Conservation (phyloP, 92 coral and sea anemone genomes). For the Epizoanthus scotinus region DNA sequence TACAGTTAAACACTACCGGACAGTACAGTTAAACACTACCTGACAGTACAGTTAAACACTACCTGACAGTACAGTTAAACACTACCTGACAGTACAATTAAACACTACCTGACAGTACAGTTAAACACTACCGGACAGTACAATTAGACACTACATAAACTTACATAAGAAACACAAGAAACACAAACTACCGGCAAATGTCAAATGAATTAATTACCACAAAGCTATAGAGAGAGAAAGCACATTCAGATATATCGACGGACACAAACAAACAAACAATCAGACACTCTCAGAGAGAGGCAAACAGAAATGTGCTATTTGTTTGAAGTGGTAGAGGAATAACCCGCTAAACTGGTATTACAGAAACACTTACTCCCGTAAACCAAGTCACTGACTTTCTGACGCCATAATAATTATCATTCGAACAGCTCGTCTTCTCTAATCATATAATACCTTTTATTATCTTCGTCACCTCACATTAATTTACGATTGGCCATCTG, state of each 20-base stretch:
- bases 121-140: no score
- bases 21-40: no score
- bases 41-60: no score
- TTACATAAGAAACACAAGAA: no score
- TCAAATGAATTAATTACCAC: no score
- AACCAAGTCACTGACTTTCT: not conserved
- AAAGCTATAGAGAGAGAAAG: not conserved
- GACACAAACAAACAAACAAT: not conserved
- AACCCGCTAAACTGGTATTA: not conserved
- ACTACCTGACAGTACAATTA: no score
- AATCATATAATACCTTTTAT: not conserved
- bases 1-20: no score
- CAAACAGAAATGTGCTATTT: not conserved
- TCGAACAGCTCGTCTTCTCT: constrained; percentile 4
- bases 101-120: no score
- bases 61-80: no score
- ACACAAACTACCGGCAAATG: no score
- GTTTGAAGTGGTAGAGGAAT: no score
- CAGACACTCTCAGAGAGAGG: not conserved
- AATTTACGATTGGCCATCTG: constrained; percentile 35
- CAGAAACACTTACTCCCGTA: not conserved
- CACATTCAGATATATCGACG: not conserved
- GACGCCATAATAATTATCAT: not conserved
- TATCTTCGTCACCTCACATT: constrained; percentile 16
- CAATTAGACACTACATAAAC: no score